A percentile compares a stretch with the other conserved stretches of the same genome.
These are phyloP conservation scores for Oreochromis tanganicae DNA, from an alignment of 2,113 vertebrate species.

Conservation along the genomic window DNA sequence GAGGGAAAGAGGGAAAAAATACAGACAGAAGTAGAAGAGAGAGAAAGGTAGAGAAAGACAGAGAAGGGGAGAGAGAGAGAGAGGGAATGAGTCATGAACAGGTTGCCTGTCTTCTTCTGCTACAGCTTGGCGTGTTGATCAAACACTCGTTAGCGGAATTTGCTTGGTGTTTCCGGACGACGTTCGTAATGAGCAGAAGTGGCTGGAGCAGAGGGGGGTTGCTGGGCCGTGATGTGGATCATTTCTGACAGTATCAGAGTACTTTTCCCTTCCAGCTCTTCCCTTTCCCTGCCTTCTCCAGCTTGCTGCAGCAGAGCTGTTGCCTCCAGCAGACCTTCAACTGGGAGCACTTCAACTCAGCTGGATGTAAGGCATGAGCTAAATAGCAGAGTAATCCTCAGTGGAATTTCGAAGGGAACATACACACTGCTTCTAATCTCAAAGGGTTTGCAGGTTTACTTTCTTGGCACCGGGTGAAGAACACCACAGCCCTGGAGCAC, in stretches of 20 bases:
- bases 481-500: conserved; percentile 1
- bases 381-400: conserved; percentile 40
- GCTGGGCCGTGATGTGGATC: conserved; percentile 35
- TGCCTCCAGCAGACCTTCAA: conserved; percentile 39
- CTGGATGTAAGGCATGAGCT: conserved; percentile 45
- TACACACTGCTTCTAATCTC: conserved; percentile 34
- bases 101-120: conserved; percentile 37
- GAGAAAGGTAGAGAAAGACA: neutral
- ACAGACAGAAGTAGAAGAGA: neutral
- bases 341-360: conserved; percentile 41
- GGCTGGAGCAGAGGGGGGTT: conserved; percentile 18
- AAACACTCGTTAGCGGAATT: conserved; percentile 58
- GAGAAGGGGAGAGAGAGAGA: neutral
- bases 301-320: conserved; percentile 3
- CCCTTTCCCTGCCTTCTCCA: neutral
- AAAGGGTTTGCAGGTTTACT: conserved; percentile 42
- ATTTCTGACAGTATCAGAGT: conserved; percentile 42
- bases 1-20: neutral
- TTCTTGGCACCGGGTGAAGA: conserved; percentile 38
- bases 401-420: conserved; percentile 25
- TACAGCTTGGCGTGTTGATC: conserved; percentile 38
- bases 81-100: conserved; percentile 22
- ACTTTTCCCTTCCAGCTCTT: conserved; percentile 27
- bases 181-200: conserved; percentile 47
- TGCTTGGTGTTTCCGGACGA: conserved; percentile 32